Evolutionary conservation across 2,797 vertebrate species (phyloP), one percentile per base, ranked within the genome.

Genomic region (Muraenolepis orangiensis): DNA sequence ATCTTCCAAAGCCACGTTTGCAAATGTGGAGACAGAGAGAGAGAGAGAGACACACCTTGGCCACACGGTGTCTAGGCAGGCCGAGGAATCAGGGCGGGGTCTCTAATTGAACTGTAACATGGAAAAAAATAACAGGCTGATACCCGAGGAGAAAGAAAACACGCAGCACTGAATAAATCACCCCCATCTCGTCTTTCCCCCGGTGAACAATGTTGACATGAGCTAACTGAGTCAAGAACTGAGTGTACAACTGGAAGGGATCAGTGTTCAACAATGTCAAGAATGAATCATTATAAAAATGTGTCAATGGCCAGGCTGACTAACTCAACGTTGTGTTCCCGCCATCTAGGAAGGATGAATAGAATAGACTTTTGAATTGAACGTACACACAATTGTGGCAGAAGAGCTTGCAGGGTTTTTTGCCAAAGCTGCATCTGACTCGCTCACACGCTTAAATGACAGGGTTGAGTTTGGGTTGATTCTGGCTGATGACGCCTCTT

Each of bases 31-130:
- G 90, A n/a, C n/a, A n/a, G n/a, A n/a, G n/a, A n/a, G n/a, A n/a
- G n/a, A n/a, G n/a, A n/a, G n/a, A n/a, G n/a, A n/a, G n/a, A 89
- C 90, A 93, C 92, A 82, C 93, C 93, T 91, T 87, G 84, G 69
- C 64, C 42, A 75, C 71, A 76, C 85, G 80, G 76, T 91, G 93
- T 90, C 88, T 84, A 81, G 92, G 88, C 93, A 93, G 83, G 91
- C 84, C 77, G 57, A 90, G 91, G 91, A 92, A 94, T 93, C 84
- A 92, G 82, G 93, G 92, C 85, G 69, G 78, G 82, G 73, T 1
- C 72, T 71, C 67, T 34, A 80, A 85, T 85, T 85, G 70, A 73
- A 81, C 72, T 3, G 34, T 29, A 72, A 73, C 78, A 72, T 18
- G 57, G 23, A 26, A 13, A 64, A 64, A 10, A 64, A 64, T 26